These are phyloP conservation scores for Macropodus opercularis DNA, from an alignment of 2,797 vertebrate species.

Conservation along the genomic window DNA sequence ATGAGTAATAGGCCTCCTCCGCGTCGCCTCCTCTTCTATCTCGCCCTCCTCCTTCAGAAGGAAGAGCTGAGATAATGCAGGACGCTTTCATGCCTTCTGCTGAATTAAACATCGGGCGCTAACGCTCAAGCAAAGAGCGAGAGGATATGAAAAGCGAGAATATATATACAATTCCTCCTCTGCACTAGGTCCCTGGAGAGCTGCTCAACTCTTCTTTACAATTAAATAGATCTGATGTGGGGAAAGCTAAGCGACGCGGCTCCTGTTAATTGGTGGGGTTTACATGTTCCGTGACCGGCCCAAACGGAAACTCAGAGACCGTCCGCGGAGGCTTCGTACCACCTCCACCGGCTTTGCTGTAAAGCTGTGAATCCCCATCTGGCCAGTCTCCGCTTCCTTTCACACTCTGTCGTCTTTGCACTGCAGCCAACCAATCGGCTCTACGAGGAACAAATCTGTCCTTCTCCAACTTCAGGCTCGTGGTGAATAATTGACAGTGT, in stretches of 20 bases:
- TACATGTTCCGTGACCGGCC: too few species aligned
- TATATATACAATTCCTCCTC: constrained; percentile 36
- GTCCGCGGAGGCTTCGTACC: constrained; percentile 40
- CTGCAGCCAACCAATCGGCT: constrained; percentile 39
- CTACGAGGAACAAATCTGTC: constrained; percentile 50
- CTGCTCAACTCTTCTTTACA: constrained; percentile 55
- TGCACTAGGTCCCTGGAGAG: constrained; percentile 45
- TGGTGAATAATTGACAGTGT: constrained; percentile 56
- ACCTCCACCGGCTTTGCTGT: constrained; percentile 51
- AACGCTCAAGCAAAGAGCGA: constrained; percentile 38
- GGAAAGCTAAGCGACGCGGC: constrained; percentile 31
- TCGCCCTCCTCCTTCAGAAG: constrained; percentile 36
- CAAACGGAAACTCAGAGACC: constrained; percentile 11
- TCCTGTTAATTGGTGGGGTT: constrained; percentile 59
- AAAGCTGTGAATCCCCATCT: constrained; percentile 49
- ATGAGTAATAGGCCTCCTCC: constrained; percentile 66
- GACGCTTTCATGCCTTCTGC: constrained; percentile 72
- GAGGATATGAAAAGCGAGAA: constrained; percentile 31
- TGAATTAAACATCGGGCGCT: constrained; percentile 79
- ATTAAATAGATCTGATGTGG: constrained; percentile 57
- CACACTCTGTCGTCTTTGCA: constrained; percentile 38
- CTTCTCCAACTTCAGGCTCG: constrained; percentile 37
- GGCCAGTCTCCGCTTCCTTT: constrained; percentile 37
- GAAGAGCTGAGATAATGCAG: constrained; percentile 60
- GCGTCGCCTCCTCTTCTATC: constrained; percentile 31